Evolutionary conservation across 2,888 invertebrate species (phyloP).

Genomic region (Panzeria rudis): DNA sequence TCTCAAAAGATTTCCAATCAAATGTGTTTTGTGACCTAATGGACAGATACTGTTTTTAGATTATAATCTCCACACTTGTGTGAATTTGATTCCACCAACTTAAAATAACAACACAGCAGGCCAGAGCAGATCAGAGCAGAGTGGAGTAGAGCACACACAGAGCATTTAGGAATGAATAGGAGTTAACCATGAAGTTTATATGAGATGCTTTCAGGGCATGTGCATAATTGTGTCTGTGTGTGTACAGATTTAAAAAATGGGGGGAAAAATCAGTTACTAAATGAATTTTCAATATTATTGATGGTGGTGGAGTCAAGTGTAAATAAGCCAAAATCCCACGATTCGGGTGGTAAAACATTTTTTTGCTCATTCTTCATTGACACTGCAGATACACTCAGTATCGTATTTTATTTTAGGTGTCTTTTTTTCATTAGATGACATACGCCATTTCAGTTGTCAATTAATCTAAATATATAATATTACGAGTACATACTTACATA

Average conservation of each 20-base stretch:
- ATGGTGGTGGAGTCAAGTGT: constrained; percentile 69
- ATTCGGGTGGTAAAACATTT: constrained; percentile 66
- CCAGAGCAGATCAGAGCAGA: background rate
- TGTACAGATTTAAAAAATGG: constrained; percentile 34
- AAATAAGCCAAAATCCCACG: constrained; percentile 72
- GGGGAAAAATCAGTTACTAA: constrained; percentile 43
- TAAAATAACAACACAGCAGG: constrained; percentile 42
- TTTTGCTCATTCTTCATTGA: constrained; percentile 26
- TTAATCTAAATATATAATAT: constrained; percentile 47
- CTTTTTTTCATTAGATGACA: constrained; percentile 69
- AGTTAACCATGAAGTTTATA: constrained; percentile 22
- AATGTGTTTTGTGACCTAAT: constrained; percentile 78
- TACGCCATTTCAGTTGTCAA: constrained; percentile 72
- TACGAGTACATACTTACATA: background rate
- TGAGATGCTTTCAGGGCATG: constrained; percentile 19
- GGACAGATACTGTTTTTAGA: constrained; percentile 79
- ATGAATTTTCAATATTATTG: constrained; percentile 65
- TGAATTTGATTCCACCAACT: constrained; percentile 73
- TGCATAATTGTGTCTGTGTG: constrained; percentile 6
- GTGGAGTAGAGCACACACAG: background rate
- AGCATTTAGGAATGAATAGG: constrained; percentile 36
- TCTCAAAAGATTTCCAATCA: constrained; percentile 69
- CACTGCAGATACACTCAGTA: background rate
- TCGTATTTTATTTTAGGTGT: constrained; percentile 40
- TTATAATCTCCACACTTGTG: constrained; percentile 79